phyloP scores from a whole-genome alignment of 2,888 invertebrate genomes.

The Chaitophorus viminalis region DNA sequence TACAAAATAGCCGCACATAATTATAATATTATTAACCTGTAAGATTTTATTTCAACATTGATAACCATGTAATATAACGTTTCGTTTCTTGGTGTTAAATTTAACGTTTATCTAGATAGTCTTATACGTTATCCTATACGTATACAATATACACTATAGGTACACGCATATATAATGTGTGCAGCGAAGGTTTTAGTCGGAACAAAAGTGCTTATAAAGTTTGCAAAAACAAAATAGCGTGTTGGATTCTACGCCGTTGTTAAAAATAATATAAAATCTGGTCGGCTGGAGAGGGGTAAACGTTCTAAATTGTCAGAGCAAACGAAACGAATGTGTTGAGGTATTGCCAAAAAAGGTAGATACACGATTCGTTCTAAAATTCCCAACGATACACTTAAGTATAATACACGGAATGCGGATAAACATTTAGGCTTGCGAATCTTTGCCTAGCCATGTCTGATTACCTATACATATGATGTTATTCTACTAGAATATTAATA shows the following conservation, averaged over 20 bases:
- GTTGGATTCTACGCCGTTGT: not conserved
- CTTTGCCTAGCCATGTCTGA: not conserved
- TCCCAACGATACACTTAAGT: constrained; percentile 19
- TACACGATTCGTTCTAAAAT: constrained; percentile 4
- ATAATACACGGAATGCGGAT: constrained; percentile 1
- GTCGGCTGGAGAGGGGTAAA: not conserved
- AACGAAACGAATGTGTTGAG: constrained; percentile 41
- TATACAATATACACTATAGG: no score
- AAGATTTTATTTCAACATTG: not conserved
- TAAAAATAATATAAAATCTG: not conserved
- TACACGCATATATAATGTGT: not conserved
- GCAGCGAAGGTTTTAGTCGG: not conserved
- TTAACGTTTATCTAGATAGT: not conserved
- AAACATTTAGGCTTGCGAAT: constrained; percentile 3
- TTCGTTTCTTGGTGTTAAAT: not conserved
- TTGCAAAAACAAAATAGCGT: not conserved
- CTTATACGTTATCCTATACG: not conserved
- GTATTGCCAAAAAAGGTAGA: constrained; percentile 35
- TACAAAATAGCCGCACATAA: not conserved
- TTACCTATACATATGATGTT: not conserved
- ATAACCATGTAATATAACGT: not conserved
- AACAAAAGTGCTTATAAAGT: not conserved
- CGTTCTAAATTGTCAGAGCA: constrained; percentile 10
- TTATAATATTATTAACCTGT: not conserved
- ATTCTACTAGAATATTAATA: no score